A percentile compares a stretch with the other conserved stretches of the same genome.
Conservation (phyloP, 2,888 invertebrate species). For the Osedax fenrisi region DNA sequence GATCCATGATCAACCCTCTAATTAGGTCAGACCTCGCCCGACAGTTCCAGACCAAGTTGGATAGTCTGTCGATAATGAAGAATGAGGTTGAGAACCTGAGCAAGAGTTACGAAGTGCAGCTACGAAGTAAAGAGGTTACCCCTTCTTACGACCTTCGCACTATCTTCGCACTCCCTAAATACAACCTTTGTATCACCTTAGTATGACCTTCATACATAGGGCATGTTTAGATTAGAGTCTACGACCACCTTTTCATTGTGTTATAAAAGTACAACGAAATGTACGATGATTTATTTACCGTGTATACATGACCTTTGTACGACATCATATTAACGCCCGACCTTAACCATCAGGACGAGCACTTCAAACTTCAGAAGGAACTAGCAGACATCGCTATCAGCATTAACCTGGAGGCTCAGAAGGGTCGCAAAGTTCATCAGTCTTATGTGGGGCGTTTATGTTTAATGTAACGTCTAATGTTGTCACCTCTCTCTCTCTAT, state of each 20-base stretch:
- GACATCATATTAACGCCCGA: too few species aligned
- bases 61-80: conserved; percentile 44
- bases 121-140: conserved; percentile 47
- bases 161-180: too few species aligned
- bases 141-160: too few species aligned
- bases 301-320: too few species aligned
- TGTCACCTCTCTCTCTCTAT: too few species aligned
- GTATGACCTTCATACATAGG: too few species aligned
- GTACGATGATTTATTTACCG: too few species aligned
- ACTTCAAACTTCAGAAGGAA: conserved; percentile 44
- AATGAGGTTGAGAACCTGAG: conserved; percentile 41
- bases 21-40: conserved; percentile 41
- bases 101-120: conserved; percentile 43
- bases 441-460: too few species aligned
- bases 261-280: neutral
- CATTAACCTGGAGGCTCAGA: conserved; percentile 48
- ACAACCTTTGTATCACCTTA: too few species aligned
- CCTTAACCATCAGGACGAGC: conserved; percentile 47
- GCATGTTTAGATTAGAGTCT: too few species aligned
- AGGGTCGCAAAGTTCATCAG: conserved; percentile 43
- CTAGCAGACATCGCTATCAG: conserved; percentile 45
- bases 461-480: too few species aligned
- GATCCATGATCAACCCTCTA: too few species aligned
- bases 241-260: neutral
- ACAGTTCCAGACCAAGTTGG: conserved; percentile 42